Evolutionary conservation across 2,888 invertebrate genomes (phyloP).

Genomic region (Macrophya alboannulata): DNA sequence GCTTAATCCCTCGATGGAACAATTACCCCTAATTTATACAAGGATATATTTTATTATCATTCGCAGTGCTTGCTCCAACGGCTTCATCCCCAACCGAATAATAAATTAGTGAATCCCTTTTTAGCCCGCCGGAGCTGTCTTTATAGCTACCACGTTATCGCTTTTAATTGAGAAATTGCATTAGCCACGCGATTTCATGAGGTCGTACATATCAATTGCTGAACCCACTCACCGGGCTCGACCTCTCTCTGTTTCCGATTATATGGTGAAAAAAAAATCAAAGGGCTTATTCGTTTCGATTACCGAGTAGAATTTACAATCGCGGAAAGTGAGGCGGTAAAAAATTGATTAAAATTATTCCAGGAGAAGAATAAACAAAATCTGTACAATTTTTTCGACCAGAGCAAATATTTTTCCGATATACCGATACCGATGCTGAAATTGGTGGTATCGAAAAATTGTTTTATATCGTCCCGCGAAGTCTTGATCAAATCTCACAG

Average conservation of each 20-base stretch:
- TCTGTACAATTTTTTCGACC: not conserved
- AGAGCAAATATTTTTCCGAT: not conserved
- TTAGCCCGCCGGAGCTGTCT: slow-evolving; percentile 5
- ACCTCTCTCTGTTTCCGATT: not conserved
- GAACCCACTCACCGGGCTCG: not conserved
- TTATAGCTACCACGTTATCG: slow-evolving; percentile 8
- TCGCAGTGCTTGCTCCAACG: slow-evolving; percentile 18
- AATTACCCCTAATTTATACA: slow-evolving; percentile 28
- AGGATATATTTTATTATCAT: slow-evolving; percentile 22
- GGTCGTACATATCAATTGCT: slow-evolving; percentile 17
- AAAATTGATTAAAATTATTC: not conserved
- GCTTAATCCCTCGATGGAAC: slow-evolving; percentile 6
- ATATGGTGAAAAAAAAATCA: not conserved
- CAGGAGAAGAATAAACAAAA: not conserved
- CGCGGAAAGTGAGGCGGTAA: not conserved
- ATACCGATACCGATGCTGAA: not conserved
- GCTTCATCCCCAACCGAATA: not conserved
- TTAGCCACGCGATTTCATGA: slow-evolving; percentile 25
- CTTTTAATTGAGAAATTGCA: slow-evolving; percentile 41
- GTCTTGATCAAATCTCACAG: not conserved
- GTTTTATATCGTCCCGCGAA: not conserved
- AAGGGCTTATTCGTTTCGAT: not conserved
- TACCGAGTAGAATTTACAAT: not conserved
- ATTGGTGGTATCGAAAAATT: not conserved
- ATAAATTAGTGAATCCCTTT: slow-evolving; percentile 16